Evolutionary conservation across 2,888 invertebrate species (phyloP).

Genomic region (Malachius bipustulatus): DNA sequence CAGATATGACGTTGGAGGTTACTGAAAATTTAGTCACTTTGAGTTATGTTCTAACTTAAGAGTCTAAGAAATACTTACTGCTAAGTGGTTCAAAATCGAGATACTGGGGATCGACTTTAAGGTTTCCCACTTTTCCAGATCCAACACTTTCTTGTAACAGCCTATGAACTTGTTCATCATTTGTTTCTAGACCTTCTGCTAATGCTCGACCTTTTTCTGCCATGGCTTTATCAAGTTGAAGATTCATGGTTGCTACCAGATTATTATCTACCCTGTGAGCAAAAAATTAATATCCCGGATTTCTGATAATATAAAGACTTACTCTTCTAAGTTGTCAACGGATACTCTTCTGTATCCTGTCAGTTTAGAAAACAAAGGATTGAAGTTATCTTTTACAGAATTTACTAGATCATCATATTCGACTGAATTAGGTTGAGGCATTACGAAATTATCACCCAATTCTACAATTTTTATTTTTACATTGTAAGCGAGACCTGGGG

Average conservation of each 20-base stretch:
- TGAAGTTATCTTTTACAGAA: constrained; percentile 52
- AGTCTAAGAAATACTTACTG: constrained; percentile 43
- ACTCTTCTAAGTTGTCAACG: constrained; percentile 62
- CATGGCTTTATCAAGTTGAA: constrained; percentile 61
- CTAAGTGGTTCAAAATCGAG: constrained; percentile 59
- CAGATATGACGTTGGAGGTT: constrained; percentile 37
- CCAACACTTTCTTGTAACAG: constrained; percentile 58
- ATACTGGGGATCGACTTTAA: constrained; percentile 72
- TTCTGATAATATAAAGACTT: constrained; percentile 27
- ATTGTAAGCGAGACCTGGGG: constrained; percentile 56
- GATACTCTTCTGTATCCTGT: constrained; percentile 61
- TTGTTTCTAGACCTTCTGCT: constrained; percentile 24
- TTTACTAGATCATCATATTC: constrained; percentile 63
- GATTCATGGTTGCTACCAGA: constrained; percentile 62
- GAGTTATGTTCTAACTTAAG: background rate
- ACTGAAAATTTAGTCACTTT: constrained; percentile 36
- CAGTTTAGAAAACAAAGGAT: constrained; percentile 46
- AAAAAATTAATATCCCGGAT: background rate
- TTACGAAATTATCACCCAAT: constrained; percentile 62
- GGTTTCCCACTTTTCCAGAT: constrained; percentile 62
- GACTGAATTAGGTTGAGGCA: constrained; percentile 57
- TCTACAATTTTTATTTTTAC: constrained; percentile 63
- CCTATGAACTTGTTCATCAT: constrained; percentile 38
- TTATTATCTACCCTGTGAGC: constrained; percentile 50
- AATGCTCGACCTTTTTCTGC: constrained; percentile 47